Evolutionary conservation across 1,140 invertebrate genomes (phyloP).

Genomic region (Drosophila dunni): DNA sequence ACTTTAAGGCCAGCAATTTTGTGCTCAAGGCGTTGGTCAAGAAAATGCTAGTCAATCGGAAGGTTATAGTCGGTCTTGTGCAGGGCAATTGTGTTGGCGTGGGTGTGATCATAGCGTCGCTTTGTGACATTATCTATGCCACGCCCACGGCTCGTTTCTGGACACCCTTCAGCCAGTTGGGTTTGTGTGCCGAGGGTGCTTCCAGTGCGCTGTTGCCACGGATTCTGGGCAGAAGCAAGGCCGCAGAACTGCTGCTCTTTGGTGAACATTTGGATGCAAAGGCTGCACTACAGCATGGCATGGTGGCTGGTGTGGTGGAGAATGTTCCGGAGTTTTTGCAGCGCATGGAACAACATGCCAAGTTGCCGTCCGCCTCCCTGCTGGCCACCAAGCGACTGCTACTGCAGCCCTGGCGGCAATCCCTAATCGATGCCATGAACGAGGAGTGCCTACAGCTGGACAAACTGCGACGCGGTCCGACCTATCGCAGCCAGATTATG

Average conservation of each 20-base stretch:
- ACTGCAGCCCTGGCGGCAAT: constrained; percentile 58
- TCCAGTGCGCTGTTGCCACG: constrained; percentile 93
- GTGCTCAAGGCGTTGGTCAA: constrained; percentile 89
- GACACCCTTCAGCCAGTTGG: constrained; percentile 93
- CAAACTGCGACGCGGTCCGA: constrained; percentile 27
- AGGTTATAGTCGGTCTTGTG: constrained; percentile 94
- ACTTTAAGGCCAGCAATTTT: constrained; percentile 58
- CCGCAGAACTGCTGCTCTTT: constrained; percentile 92
- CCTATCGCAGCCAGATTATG: constrained; percentile 37
- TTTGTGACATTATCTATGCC: constrained; percentile 96
- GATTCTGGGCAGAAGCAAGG: constrained; percentile 91
- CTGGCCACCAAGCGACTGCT: constrained; percentile 86
- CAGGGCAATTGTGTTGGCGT: constrained; percentile 98
- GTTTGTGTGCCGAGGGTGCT: constrained; percentile 93
- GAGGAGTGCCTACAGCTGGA: constrained; percentile 53
- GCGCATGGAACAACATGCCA: constrained; percentile 85
- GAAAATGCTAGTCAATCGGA: constrained; percentile 94
- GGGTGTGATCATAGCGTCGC: constrained; percentile 91
- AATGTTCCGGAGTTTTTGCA: constrained; percentile 86
- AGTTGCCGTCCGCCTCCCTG: constrained; percentile 86
- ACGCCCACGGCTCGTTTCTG: constrained; percentile 93
- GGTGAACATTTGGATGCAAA: constrained; percentile 91
- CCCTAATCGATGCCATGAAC: constrained; percentile 46
- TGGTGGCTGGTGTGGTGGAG: constrained; percentile 88
- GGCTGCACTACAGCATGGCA: constrained; percentile 89